Evolutionary conservation across 2,113 vertebrate species (phyloP).

Genomic region (Lepus europaeus): DNA sequence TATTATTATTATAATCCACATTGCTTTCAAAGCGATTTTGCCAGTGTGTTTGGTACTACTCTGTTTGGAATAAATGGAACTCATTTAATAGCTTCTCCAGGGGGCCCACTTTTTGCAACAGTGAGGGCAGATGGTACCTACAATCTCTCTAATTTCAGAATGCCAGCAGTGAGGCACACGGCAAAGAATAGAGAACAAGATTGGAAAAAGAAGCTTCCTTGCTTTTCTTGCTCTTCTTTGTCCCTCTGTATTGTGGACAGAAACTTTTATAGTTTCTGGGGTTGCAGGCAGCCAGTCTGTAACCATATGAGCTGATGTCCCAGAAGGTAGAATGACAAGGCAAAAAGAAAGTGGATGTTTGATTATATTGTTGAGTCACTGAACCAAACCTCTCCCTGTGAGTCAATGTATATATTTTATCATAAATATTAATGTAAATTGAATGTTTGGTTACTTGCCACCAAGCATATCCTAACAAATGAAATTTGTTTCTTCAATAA

Average conservation of each 20-base stretch:
- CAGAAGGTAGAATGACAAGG: not conserved
- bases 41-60: not conserved
- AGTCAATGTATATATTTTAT: not conserved
- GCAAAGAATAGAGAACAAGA: not conserved
- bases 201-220: not conserved
- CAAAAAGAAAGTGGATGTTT: not conserved
- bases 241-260: not conserved
- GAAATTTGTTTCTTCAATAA: conserved; percentile 38
- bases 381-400: not conserved
- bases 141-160: not conserved
- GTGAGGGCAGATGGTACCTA: not conserved
- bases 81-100: not conserved
- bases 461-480: not conserved
- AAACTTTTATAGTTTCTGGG: not conserved
- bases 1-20: not conserved
- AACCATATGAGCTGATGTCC: not conserved
- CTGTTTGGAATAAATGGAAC: not conserved
- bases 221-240: not conserved
- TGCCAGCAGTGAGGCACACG: not conserved
- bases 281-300: not conserved
- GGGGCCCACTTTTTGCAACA: not conserved
- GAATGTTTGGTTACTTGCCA: not conserved
- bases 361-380: not conserved
- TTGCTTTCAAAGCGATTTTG: not conserved
- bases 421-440: not conserved